Percentiles rank a stretch among this genome's conserved stretches.
Conservation (phyloP, 2,888 invertebrate genomes). For the Dione vanillae region DNA sequence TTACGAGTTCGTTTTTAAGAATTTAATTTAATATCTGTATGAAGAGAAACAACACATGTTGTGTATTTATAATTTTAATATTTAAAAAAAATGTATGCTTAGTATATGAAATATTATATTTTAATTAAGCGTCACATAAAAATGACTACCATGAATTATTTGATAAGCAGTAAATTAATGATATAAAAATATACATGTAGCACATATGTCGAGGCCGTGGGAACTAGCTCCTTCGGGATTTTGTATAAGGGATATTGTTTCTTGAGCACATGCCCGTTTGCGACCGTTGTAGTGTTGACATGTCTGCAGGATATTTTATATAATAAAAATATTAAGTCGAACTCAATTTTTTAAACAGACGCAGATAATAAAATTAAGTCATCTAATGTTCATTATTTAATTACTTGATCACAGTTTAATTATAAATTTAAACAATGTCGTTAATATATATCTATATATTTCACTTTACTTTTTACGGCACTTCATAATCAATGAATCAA, state of each 20-base stretch:
- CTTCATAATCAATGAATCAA: no score
- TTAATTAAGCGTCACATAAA: constrained; percentile 7
- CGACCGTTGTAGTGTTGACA: constrained; percentile 58
- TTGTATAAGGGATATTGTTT: constrained; percentile 74
- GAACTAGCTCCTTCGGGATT: constrained; percentile 71
- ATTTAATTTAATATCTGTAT: not conserved
- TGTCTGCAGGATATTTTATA: not conserved
- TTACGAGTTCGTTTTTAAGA: no score
- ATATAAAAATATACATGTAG: constrained; percentile 39
- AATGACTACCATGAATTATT: constrained; percentile 11
- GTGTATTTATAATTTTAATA: not conserved
- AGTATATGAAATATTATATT: constrained; percentile 9
- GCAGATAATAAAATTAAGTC: no score
- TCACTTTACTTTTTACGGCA: no score
- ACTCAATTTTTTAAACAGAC: no score
- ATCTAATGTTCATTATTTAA: no score
- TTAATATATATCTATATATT: no score
- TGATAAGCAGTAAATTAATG: constrained; percentile 27
- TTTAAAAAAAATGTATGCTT: not conserved
- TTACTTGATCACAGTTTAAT: no score
- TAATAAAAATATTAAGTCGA: no score
- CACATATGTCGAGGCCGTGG: constrained; percentile 77
- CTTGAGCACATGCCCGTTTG: constrained; percentile 79
- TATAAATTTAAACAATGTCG: no score
- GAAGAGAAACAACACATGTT: not conserved